A percentile compares a stretch with the other conserved stretches of the same genome.
phyloP scores from a whole-genome alignment of 2,888 invertebrate species.

The Drosophila multiciliata region DNA sequence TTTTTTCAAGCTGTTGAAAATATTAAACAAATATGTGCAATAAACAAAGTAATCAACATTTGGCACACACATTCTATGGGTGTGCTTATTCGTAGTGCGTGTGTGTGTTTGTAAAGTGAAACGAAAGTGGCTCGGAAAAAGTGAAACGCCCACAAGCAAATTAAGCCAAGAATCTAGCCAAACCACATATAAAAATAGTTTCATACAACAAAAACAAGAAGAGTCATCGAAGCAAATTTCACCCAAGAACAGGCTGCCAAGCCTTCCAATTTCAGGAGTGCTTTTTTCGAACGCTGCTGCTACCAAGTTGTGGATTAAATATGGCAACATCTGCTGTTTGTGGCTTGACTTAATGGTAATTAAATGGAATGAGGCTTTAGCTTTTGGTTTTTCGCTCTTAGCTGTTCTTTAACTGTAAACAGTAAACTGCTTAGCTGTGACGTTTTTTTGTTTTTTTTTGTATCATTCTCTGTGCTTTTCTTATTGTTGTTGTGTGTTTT shows the following conservation, averaged over 20 bases:
- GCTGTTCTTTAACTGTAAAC: conserved; percentile 64
- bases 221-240: conserved; percentile 58
- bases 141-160: conserved; percentile 75
- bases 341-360: conserved; percentile 71
- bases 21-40: conserved; percentile 46
- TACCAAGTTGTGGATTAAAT: conserved; percentile 50
- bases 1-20: conserved; percentile 24
- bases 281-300: conserved; percentile 5
- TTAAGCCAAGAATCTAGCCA: conserved; percentile 75
- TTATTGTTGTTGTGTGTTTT: conserved; percentile 5
- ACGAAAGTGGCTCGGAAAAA: conserved; percentile 75
- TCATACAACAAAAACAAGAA: conserved; percentile 36
- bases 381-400: conserved; percentile 31
- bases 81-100: conserved; percentile 10
- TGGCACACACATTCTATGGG: conserved; percentile 20
- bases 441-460: conserved; percentile 25
- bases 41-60: conserved; percentile 37
- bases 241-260: conserved; percentile 78
- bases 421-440: conserved; percentile 65
- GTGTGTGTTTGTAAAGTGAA: conserved; percentile 50
- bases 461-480: background rate
- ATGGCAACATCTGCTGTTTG: conserved; percentile 38
- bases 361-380: conserved; percentile 61
- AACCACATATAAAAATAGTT: conserved; percentile 70
- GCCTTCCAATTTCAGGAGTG: conserved; percentile 54